Evolutionary conservation across 92 coral and sea anemone species (phyloP), one percentile per base, ranked within the genome.

Genomic region (Porites cylindrica): DNA sequence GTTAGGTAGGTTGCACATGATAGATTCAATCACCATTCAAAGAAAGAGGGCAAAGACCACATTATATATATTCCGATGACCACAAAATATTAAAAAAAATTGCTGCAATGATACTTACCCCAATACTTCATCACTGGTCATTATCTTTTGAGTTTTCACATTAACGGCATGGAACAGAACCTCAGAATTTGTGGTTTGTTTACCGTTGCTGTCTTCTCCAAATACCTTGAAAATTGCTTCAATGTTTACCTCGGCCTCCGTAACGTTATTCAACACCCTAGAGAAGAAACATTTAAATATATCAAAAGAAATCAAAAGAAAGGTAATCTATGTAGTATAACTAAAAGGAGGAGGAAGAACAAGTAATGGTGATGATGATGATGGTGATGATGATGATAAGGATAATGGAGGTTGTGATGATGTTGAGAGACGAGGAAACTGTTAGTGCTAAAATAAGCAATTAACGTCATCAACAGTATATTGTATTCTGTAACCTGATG

Each of bases 91-190:
- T 38, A 0, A 38, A 38, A 38, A 38, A 38, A 38, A 38, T 38
- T 38, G 61, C 16, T 56, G 8, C 61, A 56, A 56, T 14, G 17
- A 7, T 7, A 16, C 69, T 64, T 88, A 96, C 99, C 99, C 88
- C 18, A 91, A 51, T 4, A 95, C 95, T 83, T 96, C 92, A 51
- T 90, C 92, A 73, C 89, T 93, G 19, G 98, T 92, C 91, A 96
- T 72, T 32, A 96, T 96, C 8, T 70, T 88, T 72, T 95, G 98
- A 13, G 86, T 78, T 47, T 89, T 81, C 66, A 91, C 90, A 69
- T 92, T 90, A 11, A 96, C 96, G 11, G 91, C 98, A 77, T 96
- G 99, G 72, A 96, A 95, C 80, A 95, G 86, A 50, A 96, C 99
- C 66, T 96, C 96, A 19, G 99, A 94, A 32, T 93, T 94, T 1